These are phyloP conservation scores for Seira sanloemensis DNA, from an alignment of 2,888 invertebrate genomes.

Conservation along the genomic window DNA sequence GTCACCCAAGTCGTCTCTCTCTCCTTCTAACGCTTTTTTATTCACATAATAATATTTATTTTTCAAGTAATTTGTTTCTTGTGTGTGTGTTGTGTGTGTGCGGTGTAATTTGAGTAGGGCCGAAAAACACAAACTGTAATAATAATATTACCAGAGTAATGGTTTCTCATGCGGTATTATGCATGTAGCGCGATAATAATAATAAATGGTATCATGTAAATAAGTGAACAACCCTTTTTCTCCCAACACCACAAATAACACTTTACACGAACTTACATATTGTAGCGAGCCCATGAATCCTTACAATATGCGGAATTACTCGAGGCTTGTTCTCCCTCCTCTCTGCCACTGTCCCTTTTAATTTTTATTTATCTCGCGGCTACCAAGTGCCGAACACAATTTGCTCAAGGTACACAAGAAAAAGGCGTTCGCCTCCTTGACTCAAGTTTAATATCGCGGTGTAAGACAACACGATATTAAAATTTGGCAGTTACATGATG, in stretches of 20 bases:
- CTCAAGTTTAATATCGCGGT: too few relatives aligned
- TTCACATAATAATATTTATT: not conserved
- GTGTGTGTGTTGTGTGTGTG: not conserved
- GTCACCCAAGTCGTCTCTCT: conserved; percentile 3
- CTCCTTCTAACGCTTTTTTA: conserved; percentile 5
- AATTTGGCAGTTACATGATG: too few relatives aligned
- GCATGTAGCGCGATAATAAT: conserved; percentile 11
- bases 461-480: too few relatives aligned
- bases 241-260: not conserved
- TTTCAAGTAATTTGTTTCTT: not conserved
- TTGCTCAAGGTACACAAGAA: too few relatives aligned
- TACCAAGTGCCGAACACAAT: too few relatives aligned
- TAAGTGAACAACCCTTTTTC: not conserved
- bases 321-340: too few relatives aligned
- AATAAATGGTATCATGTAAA: conserved; percentile 14
- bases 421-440: too few relatives aligned
- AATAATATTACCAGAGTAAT: not conserved
- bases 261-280: not conserved
- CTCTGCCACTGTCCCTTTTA: not conserved
- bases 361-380: conserved; percentile 1
- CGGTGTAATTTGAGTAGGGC: not conserved
- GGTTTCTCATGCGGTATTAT: not conserved
- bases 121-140: not conserved
- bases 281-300: conserved; percentile 2
- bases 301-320: not conserved